A percentile compares a stretch with the other conserved stretches of the same genome.
phyloP scores from a whole-genome alignment of 2,888 invertebrate genomes.

The Eupelmus urozonus region DNA sequence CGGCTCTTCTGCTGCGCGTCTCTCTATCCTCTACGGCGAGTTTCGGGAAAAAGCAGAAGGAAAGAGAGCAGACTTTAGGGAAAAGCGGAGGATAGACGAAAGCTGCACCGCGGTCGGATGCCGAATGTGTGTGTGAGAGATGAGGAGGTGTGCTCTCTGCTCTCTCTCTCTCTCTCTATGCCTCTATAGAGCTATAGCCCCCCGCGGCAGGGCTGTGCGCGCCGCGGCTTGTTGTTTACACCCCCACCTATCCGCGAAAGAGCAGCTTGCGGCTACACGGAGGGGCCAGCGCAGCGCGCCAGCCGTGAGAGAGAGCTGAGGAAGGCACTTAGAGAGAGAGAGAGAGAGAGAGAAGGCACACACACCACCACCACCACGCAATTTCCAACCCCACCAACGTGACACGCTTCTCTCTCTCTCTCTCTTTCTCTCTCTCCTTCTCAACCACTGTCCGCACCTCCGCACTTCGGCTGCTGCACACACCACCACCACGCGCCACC shows the following conservation, averaged over 20 bases:
- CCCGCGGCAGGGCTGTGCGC: constrained; percentile 1
- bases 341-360: neutral
- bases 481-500: constrained; percentile 64
- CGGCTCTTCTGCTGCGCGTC: too few species aligned
- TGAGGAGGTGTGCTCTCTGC: neutral
- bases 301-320: constrained; percentile 4
- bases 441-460: constrained; percentile 77
- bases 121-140: neutral
- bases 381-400: constrained; percentile 77
- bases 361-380: constrained; percentile 76
- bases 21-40: too few species aligned
- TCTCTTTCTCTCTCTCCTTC: constrained; percentile 32
- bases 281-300: constrained; percentile 71
- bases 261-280: constrained; percentile 68
- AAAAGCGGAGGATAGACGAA: neutral
- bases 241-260: constrained; percentile 73
- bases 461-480: constrained; percentile 63
- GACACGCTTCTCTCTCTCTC: constrained; percentile 38
- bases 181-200: too few species aligned
- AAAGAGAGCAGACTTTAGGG: too few species aligned
- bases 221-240: constrained; percentile 71
- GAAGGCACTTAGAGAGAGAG: constrained; percentile 16
- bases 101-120: neutral
- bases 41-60: too few species aligned
- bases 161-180: too few species aligned